Percentiles rank a stretch among this genome's conserved stretches.
Evolutionary conservation across 92 coral and sea anemone species (phyloP).

Genomic region (Actinernus sp.): DNA sequence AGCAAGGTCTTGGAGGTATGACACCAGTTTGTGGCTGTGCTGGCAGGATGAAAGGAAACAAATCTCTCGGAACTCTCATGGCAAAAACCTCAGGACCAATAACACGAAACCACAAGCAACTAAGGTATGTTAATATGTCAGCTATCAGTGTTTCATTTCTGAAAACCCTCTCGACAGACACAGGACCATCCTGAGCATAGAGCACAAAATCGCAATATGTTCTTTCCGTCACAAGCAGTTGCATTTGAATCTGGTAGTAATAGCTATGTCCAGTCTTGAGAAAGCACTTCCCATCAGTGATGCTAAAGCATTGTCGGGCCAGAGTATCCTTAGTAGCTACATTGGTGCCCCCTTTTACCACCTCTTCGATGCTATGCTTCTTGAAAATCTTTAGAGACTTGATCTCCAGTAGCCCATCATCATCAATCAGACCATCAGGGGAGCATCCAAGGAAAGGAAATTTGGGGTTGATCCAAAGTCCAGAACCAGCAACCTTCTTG

Average conservation of each 20-base stretch:
- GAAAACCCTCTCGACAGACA: constrained; percentile 44
- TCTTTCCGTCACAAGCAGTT: constrained; percentile 63
- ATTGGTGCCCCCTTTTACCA: constrained; percentile 11
- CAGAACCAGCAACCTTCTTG: constrained; percentile 22
- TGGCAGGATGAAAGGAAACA: constrained; percentile 28
- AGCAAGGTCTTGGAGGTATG: no score
- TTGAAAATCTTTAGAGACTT: constrained; percentile 49
- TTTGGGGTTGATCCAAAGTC: constrained; percentile 70
- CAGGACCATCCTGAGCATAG: constrained; percentile 50
- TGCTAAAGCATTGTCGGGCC: constrained; percentile 52
- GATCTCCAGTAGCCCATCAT: constrained; percentile 50
- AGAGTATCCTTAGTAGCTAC: constrained; percentile 30
- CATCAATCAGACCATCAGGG: constrained; percentile 57
- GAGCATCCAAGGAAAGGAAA: constrained; percentile 67
- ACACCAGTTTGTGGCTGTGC: not conserved
- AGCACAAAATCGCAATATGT: constrained; percentile 45
- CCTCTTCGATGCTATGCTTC: constrained; percentile 35
- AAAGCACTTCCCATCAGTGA: constrained; percentile 43
- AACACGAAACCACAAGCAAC: constrained; percentile 42
- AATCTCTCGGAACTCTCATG: constrained; percentile 59
- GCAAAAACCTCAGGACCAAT: constrained; percentile 64
- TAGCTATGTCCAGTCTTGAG: constrained; percentile 42
- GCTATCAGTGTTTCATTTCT: constrained; percentile 52
- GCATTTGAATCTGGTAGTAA: constrained; percentile 39
- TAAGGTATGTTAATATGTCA: constrained; percentile 35